Evolutionary conservation across 2,888 invertebrate genomes (phyloP), one percentile per base, ranked within the genome.

Genomic region (Hymenopus coronatus): DNA sequence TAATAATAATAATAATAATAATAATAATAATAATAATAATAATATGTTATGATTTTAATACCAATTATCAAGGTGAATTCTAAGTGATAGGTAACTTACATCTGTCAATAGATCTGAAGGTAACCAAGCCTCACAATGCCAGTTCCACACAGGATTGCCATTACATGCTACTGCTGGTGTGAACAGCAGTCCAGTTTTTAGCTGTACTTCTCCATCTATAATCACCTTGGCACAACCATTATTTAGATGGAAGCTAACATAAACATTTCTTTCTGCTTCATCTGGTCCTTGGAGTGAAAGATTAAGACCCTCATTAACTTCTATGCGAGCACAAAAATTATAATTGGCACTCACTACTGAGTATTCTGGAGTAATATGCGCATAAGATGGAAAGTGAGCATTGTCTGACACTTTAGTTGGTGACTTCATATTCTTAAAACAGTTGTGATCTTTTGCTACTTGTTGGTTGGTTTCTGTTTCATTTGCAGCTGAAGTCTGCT

Each of bases 221-320:
- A 28, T 54, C 2, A 91, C 92, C 54, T 92, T 90, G 4, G 94
- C 94, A 84, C 84, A 84, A 14, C 84, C 27, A 20, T 84, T 40
- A n/a, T 84, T 84, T 15, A 84, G 40, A 91, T 95, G 95, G 92
- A 96, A 96, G 87, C 95, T 95, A 15, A 95, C 95, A 91, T 95
- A 96, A 83, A 95, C 94, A 91, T 94, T 94, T 15, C 95, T 95
- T 86, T 94, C 93, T 25, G 94, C 93, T 28, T 91, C 93, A 92
- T 89, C 92, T 91, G 90, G 92, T 93, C 90, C 92, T 92, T 91
- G 93, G 90, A 91, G 93, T 0, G 95, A 95, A 90, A 96, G 92
- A 92, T 95, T 94, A 84, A 94, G 92, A 3, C 96, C 96, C 90
- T 94, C 93, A 88, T 95, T 94, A 87, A 96, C 94, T 88, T 94